Conservation (phyloP, 2,888 invertebrate species). For the Palloptera scutellata region DNA sequence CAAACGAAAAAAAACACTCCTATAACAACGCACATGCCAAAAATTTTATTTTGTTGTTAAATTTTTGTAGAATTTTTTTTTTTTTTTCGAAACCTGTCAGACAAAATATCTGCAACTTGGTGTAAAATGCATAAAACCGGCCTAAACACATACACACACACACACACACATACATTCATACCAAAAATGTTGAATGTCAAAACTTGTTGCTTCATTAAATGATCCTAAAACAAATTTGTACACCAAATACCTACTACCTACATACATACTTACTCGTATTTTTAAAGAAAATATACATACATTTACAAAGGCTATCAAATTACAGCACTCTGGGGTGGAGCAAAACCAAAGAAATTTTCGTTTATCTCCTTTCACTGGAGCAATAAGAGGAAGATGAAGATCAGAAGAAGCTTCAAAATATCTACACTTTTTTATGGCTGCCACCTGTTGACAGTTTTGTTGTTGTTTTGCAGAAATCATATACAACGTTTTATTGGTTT, state of each 20-base stretch:
- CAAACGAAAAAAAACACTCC: slow-evolving; percentile 1
- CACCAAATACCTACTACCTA: slow-evolving; percentile 2
- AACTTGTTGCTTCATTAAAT: slow-evolving; percentile 20
- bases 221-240: background rate
- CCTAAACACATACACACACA: background rate
- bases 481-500: background rate
- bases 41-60: slow-evolving; percentile 17
- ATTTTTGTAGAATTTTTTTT: background rate
- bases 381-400: background rate
- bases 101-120: slow-evolving; percentile 17
- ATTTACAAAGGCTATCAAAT: background rate
- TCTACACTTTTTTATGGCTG: slow-evolving; percentile 28
- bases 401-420: background rate
- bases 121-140: slow-evolving; percentile 29
- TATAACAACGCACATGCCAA: slow-evolving; percentile 31
- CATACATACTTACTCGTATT: background rate
- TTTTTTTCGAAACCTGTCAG: slow-evolving; percentile 23
- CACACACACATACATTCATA: too few relatives aligned
- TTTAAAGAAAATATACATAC: too few relatives aligned
- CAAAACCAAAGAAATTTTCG: background rate
- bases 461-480: background rate
- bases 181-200: background rate
- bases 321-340: background rate
- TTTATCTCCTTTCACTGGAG: background rate
- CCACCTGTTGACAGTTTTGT: slow-evolving; percentile 41